Base-by-base conservation (phyloP, 2,113 vertebrate genomes). In the Elgaria multicarinata region DNA sequence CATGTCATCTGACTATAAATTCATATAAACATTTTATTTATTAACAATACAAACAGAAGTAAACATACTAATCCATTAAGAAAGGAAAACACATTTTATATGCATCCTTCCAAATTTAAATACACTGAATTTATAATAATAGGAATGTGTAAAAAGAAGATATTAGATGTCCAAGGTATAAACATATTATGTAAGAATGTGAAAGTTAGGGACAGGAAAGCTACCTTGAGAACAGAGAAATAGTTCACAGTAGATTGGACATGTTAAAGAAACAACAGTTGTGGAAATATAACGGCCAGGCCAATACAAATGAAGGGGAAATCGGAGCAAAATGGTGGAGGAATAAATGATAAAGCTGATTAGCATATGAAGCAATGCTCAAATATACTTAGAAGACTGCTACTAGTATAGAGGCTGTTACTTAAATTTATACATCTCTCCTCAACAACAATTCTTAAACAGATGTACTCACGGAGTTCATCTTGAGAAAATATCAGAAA, bases 401-500 rank as follows among this genome's bases (percentile, higher is more conserved):
- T 33, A 80, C 5, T 67, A 72, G 87, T 33, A 82, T 2, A 85
- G 67, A 5, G 67, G 67, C n/a, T 62, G 66, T 44, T 50, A 12
- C 16, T 36, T 7, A 28, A 64, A 64, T 28, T 22, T 42, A 71
- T 28, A 58, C 31, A 55, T 53, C n/a, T 31, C 33, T 46, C 16
- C 13, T 77, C 36, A 42, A 67, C 50, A 89, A 42, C 24, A 78
- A 67, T 62, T 69, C 26, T 33, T 66, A 89, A 69, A 84, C 1
- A 53, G 9, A 67, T 67, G 67, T 69, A 88, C 97, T 97, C 93
- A 99, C 99, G 96, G 79, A 99, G 96, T 89, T 99, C 99, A 2
- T 96, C 96, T 90, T 97, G 97, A n/a, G 97, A 97, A 94, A 99
- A 99, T 13, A 96, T 55, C 55, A 99, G 97, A 89, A 94, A 97